Conservation (phyloP, 2,113 vertebrate species). For the Gobius niger region DNA sequence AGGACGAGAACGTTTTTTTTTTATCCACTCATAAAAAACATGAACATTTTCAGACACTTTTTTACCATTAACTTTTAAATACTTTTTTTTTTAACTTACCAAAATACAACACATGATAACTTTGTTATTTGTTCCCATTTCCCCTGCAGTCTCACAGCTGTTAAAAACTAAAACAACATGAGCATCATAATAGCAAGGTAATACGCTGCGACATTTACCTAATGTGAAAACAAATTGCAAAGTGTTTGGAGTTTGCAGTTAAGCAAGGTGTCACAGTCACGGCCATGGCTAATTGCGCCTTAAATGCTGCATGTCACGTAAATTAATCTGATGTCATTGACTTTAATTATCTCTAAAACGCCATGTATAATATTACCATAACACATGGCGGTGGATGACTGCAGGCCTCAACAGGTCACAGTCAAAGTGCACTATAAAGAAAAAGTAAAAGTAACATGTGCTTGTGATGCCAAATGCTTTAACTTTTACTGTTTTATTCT, state of each 20-base stretch:
- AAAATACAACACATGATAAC: no score
- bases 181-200: conserved; percentile 45
- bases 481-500: no score
- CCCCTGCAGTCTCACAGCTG: not conserved
- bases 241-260: conserved; percentile 58
- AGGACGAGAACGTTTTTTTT: no score
- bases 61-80: no score
- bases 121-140: no score
- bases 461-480: not conserved
- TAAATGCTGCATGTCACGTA: conserved; percentile 58
- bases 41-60: no score
- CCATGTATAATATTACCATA: conserved; percentile 63
- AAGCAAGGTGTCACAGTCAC: conserved; percentile 36
- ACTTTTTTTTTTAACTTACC: no score
- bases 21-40: no score
- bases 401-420: conserved; percentile 49
- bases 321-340: conserved; percentile 65
- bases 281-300: conserved; percentile 68
- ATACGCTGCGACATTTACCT: conserved; percentile 68
- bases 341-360: conserved; percentile 66
- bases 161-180: conserved; percentile 12
- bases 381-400: conserved; percentile 34
- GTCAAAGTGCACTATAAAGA: conserved; percentile 19
- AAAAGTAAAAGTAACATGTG: not conserved
- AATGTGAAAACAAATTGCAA: conserved; percentile 62